Evolutionary conservation across 2,113 vertebrate genomes (phyloP).

Genomic region (Daphoenositta chrysoptera): DNA sequence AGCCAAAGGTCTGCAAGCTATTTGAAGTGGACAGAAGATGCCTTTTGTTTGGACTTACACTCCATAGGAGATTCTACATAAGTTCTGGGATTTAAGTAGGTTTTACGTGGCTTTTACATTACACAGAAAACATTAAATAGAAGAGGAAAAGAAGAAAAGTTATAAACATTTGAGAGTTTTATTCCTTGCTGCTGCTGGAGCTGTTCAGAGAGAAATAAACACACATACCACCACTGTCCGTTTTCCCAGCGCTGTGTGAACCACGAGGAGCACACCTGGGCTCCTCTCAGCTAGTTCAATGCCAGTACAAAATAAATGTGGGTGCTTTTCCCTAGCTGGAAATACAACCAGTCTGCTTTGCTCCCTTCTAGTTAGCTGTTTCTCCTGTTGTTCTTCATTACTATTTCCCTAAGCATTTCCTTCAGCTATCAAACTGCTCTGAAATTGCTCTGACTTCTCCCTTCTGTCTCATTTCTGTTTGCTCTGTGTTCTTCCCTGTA

Average conservation of each 20-base stretch:
- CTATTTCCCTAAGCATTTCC: background rate
- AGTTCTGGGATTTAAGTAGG: background rate
- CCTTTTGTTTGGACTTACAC: background rate
- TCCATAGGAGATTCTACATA: background rate
- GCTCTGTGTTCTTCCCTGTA: background rate
- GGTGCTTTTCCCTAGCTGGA: background rate
- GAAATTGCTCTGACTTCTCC: background rate
- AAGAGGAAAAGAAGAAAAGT: background rate
- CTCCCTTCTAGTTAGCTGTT: background rate
- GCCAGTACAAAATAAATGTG: background rate
- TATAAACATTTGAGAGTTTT: background rate
- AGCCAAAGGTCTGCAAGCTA: background rate
- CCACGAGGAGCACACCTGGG: fast-evolving
- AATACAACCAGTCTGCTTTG: background rate
- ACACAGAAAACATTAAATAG: background rate
- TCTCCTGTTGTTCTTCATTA: background rate
- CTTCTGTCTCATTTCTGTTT: background rate
- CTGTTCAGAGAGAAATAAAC: background rate
- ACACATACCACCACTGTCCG: background rate
- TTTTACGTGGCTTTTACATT: background rate
- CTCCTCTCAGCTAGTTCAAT: background rate
- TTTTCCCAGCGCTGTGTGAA: background rate
- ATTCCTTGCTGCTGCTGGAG: background rate
- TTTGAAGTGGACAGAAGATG: background rate
- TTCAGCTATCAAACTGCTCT: background rate